Evolutionary conservation across 2,113 vertebrate species (phyloP).

Genomic region (Nannobrachium achirus): DNA sequence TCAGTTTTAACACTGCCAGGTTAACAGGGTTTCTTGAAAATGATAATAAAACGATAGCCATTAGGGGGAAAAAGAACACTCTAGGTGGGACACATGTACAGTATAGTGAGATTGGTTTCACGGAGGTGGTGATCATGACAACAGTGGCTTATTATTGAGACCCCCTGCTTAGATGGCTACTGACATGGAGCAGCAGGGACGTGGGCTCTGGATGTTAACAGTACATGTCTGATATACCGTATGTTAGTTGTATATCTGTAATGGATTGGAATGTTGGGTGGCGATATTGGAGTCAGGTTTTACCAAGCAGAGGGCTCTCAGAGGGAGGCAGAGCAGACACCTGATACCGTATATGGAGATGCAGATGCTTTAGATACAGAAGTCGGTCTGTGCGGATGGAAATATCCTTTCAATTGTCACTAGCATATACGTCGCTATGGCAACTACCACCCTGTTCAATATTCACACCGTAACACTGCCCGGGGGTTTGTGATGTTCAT

Average conservation of each 20-base stretch:
- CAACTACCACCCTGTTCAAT: constrained; percentile 46
- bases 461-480: constrained; percentile 39
- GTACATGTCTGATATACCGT: constrained; percentile 33
- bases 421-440: constrained; percentile 51
- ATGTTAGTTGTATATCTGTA: constrained; percentile 49
- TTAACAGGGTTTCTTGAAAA: constrained; percentile 99
- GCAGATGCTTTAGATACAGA: constrained; percentile 56
- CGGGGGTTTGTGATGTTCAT: constrained; percentile 22
- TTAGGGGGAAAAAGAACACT: constrained; percentile 77
- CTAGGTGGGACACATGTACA: constrained; percentile 43
- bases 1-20: constrained; percentile 99
- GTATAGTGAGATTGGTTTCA: constrained; percentile 60
- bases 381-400: constrained; percentile 47
- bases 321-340: constrained; percentile 62
- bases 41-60: constrained; percentile 83
- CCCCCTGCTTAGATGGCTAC: constrained; percentile 47
- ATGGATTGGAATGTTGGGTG: constrained; percentile 65
- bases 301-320: constrained; percentile 69
- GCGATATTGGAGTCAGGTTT: constrained; percentile 68
- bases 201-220: constrained; percentile 43
- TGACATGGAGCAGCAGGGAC: constrained; percentile 64
- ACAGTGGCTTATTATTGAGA: constrained; percentile 49
- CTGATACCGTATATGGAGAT: too few relatives aligned
- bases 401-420: constrained; percentile 56
- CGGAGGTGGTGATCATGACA: constrained; percentile 71